These are phyloP conservation scores for Saturnia japonica DNA, from an alignment of 2,888 invertebrate species.

Conservation along the genomic window DNA sequence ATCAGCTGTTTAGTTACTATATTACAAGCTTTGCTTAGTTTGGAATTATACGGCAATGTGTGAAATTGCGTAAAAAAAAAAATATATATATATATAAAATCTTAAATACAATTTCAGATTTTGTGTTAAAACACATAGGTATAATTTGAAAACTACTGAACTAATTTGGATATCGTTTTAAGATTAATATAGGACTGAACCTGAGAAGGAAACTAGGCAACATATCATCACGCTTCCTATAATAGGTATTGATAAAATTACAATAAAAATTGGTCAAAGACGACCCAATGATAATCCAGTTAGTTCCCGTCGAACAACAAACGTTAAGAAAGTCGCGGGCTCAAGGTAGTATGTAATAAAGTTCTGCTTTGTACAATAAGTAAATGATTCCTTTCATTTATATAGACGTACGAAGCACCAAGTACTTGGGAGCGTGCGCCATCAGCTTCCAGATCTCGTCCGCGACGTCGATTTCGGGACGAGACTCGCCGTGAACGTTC, in stretches of 20 bases:
- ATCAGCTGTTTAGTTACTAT: too few relatives aligned
- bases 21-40: too few relatives aligned
- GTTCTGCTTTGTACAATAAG: background rate
- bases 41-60: too few relatives aligned
- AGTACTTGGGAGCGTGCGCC: constrained; percentile 59
- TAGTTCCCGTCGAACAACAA: background rate
- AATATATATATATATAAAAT: too few relatives aligned
- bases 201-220: background rate
- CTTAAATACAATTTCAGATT: background rate
- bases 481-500: constrained; percentile 80
- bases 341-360: background rate
- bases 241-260: background rate
- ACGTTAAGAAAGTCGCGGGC: background rate
- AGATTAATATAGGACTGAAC: background rate
- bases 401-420: constrained; percentile 76
- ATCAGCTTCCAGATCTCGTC: constrained; percentile 57
- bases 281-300: too few relatives aligned
- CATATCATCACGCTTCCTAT: background rate
- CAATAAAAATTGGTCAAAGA: background rate
- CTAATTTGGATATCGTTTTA: background rate
- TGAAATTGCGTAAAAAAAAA: too few relatives aligned
- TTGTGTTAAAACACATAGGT: background rate
- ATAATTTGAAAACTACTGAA: background rate
- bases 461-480: constrained; percentile 64
- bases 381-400: constrained; percentile 14